Evolutionary conservation across 2,888 invertebrate species (phyloP), one percentile per base, ranked within the genome.

Genomic region (Bibio marci): DNA sequence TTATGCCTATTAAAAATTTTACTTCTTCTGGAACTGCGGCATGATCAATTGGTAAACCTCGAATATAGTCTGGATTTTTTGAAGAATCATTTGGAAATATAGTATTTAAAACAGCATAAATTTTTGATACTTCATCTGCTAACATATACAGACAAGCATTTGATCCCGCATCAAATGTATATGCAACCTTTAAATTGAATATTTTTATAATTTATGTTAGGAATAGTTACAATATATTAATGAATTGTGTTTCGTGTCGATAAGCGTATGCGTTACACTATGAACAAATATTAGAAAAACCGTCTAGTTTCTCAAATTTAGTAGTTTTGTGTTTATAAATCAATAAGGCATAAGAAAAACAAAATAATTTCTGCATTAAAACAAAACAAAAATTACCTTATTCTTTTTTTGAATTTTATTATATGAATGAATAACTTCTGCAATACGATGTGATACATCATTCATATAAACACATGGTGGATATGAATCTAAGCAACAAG

Each of bases 161-260:
- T 36, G 95, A 86, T 5, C 98, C 98, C 39, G 98, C 98, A 70
- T 98, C 98, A 66, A 90, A 98, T 13, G 97, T 95, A 57, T 99
- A 99, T 1, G 92, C 91, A 7, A 88, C 35, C 40, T 39, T 18
- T 13, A 2, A n/a, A n/a, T n/a, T n/a, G n/a, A n/a, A n/a, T n/a
- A n/a, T n/a, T n/a, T n/a, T n/a, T n/a, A n/a, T n/a, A n/a, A n/a
- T n/a, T n/a, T n/a, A n/a, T n/a, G n/a, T n/a, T n/a, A n/a, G n/a
- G n/a, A n/a, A n/a, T n/a, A n/a, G n/a, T n/a, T n/a, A n/a, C n/a
- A n/a, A n/a, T n/a, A n/a, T n/a, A n/a, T n/a, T n/a, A n/a, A n/a
- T n/a, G n/a, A n/a, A n/a, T n/a, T n/a, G n/a, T n/a, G n/a, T n/a
- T n/a, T n/a, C n/a, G n/a, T n/a, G n/a, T n/a, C n/a, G n/a, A n/a